Percentiles rank a stretch among this genome's conserved stretches.
phyloP scores from a whole-genome alignment of 2,888 invertebrate species.

The Eupsilia transversa region DNA sequence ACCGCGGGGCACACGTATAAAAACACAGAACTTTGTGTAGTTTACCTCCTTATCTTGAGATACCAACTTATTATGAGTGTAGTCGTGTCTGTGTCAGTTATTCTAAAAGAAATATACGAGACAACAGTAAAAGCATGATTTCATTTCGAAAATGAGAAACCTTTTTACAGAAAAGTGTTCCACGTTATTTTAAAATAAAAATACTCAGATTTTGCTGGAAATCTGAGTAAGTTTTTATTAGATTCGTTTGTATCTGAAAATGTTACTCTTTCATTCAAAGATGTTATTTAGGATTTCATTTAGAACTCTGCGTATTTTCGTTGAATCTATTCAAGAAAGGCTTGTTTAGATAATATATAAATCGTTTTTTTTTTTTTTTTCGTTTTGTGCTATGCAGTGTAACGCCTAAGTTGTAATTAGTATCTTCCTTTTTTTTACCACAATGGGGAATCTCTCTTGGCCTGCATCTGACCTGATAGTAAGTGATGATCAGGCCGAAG shows the following conservation, averaged over 20 bases:
- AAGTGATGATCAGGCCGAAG: no score
- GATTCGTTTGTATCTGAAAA: conserved; percentile 19
- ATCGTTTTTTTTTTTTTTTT: neutral
- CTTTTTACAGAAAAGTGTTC: conserved; percentile 36
- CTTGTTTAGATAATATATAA: neutral
- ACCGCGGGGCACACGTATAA: neutral
- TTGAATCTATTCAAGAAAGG: neutral
- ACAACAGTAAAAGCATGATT: conserved; percentile 21
- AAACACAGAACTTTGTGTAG: neutral
- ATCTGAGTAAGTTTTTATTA: conserved; percentile 31
- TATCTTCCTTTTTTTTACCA: neutral
- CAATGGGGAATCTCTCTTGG: no score
- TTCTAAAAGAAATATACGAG: conserved; percentile 1
- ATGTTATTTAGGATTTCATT: neutral
- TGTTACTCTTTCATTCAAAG: conserved; percentile 31
- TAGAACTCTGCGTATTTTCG: neutral
- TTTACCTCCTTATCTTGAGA: neutral
- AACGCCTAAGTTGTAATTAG: neutral
- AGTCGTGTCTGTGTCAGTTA: neutral
- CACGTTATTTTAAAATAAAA: conserved; percentile 20
- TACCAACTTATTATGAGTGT: neutral
- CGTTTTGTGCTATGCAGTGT: neutral
- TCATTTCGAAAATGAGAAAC: conserved; percentile 32
- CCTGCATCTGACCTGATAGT: no score
- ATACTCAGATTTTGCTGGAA: conserved; percentile 25